Evolutionary conservation across 2,113 vertebrate genomes (phyloP).

Genomic region (Engystomops pustulosus): DNA sequence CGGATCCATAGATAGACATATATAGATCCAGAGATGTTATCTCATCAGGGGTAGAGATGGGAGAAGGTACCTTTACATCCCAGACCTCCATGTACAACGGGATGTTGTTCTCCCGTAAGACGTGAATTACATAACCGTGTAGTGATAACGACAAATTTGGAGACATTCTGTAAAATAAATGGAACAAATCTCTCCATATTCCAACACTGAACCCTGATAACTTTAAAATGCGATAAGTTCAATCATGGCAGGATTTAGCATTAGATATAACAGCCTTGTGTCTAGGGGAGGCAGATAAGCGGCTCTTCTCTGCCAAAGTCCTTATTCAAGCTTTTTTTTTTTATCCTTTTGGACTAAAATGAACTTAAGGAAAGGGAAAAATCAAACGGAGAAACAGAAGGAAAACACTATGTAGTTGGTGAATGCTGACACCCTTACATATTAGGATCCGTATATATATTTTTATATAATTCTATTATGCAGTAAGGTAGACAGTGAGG

Average conservation of each 20-base stretch:
- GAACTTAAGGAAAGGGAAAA: conserved; percentile 13
- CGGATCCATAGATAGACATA: background rate
- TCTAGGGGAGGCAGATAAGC: conserved; percentile 30
- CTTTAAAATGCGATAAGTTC: conserved; percentile 19
- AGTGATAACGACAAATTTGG: background rate
- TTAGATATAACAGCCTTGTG: conserved; percentile 24
- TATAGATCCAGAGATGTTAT: background rate
- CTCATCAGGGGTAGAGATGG: background rate
- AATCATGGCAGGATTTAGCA: conserved; percentile 26
- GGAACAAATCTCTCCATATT: conserved; percentile 16
- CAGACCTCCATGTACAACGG: background rate
- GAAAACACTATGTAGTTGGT: background rate
- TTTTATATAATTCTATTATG: too few species aligned
- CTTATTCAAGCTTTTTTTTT: conserved; percentile 9
- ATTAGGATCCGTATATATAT: too few species aligned
- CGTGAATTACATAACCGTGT: conserved; percentile 7
- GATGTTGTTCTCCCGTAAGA: background rate
- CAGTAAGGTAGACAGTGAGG: too few species aligned
- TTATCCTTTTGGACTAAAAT: background rate
- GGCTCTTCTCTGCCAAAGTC: conserved; percentile 10
- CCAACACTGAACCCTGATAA: conserved; percentile 3
- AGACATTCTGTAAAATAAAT: conserved; percentile 14
- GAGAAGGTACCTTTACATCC: too few species aligned
- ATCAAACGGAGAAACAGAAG: background rate
- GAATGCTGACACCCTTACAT: background rate